Conservation (phyloP, 1,140 invertebrate species). For the Pomphorhynchus laevis region DNA sequence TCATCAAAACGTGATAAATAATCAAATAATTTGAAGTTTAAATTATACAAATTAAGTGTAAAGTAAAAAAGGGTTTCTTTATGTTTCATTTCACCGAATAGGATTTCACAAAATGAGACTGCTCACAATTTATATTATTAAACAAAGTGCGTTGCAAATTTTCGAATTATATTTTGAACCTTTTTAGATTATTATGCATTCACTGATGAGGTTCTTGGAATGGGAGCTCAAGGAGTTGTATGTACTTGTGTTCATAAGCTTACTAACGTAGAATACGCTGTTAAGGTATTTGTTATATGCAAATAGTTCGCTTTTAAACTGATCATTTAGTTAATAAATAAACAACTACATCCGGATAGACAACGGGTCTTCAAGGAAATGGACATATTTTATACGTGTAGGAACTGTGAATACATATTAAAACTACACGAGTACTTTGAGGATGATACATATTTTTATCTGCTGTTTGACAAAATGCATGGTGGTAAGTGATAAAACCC, state of each 20-base stretch:
- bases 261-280: slow-evolving; percentile 6
- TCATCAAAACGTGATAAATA: no score
- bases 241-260: slow-evolving; percentile 3
- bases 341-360: slow-evolving; percentile 6
- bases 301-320: not conserved
- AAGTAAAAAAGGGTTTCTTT: no score
- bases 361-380: slow-evolving; percentile 56
- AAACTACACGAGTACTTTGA: slow-evolving; percentile 85
- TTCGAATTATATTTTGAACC: no score
- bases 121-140: no score
- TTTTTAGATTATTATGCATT: slow-evolving; percentile 5
- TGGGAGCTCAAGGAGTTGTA: slow-evolving; percentile 7
- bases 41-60: no score
- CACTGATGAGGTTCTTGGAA: slow-evolving; percentile 4
- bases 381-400: slow-evolving; percentile 84
- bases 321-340: not conserved
- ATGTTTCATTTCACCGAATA: no score
- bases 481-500: slow-evolving; percentile 4
- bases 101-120: no score
- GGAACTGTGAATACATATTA: slow-evolving; percentile 73
- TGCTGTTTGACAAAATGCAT: slow-evolving; percentile 10
- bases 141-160: no score
- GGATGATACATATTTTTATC: slow-evolving; percentile 33
- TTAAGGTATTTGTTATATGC: slow-evolving; percentile 8
- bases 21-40: no score